Conservation (phyloP, 2,113 vertebrate genomes). For the Himantopus leucocephalus region DNA sequence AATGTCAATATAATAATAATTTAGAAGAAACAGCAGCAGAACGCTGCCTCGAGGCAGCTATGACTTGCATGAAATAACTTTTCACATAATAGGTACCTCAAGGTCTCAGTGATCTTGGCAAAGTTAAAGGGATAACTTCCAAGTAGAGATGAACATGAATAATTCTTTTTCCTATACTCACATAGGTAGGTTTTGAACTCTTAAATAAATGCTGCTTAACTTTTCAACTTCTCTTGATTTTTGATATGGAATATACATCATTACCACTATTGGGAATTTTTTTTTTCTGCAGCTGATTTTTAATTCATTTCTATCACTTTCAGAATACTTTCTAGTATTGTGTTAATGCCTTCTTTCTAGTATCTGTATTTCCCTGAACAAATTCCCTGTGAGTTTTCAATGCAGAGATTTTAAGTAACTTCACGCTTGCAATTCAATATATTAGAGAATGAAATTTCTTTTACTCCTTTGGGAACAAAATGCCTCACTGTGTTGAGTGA, state of each 20-base stretch:
- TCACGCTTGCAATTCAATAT: neutral
- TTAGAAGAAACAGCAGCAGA: conserved; percentile 1
- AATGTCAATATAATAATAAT: conserved; percentile 24
- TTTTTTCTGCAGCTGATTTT: neutral
- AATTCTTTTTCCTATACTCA: neutral
- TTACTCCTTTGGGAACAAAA: neutral
- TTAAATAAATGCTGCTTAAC: neutral
- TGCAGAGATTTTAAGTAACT: neutral
- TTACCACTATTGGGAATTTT: neutral
- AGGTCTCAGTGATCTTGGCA: conserved; percentile 17
- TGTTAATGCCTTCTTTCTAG: neutral
- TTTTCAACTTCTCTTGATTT: neutral
- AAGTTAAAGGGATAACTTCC: neutral
- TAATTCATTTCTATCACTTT: neutral
- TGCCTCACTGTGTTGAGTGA: neutral
- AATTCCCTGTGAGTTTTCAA: neutral
- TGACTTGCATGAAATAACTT: conserved; percentile 14
- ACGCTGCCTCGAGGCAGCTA: neutral
- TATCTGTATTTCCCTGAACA: neutral
- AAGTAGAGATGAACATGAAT: neutral
- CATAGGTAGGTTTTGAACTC: neutral
- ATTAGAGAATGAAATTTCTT: neutral
- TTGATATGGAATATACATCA: neutral
- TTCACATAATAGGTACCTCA: neutral
- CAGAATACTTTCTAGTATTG: neutral